A percentile compares a stretch with the other conserved stretches of the same genome.
Conservation (phyloP, 1,140 invertebrate species). For the Anastatus disparis region DNA sequence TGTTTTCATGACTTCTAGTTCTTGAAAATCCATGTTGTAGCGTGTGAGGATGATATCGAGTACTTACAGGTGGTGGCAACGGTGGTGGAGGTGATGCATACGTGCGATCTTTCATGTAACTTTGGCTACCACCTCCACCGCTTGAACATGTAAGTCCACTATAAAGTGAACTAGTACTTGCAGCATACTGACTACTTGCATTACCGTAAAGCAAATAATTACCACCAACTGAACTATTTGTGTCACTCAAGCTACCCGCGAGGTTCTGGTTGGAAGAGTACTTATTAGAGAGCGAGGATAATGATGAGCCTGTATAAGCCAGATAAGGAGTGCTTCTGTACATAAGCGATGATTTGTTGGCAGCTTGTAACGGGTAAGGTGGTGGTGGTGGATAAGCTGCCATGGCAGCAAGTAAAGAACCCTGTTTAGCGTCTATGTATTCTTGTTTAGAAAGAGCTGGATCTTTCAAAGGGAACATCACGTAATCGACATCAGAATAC, state of each 20-base stretch:
- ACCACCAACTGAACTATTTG: conserved; percentile 43
- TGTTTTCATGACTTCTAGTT: conserved; percentile 82
- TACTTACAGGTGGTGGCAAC: conserved; percentile 52
- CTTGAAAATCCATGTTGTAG: conserved; percentile 69
- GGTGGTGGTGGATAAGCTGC: conserved; percentile 70
- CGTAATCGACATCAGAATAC: conserved; percentile 89
- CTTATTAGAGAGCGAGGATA: conserved; percentile 71
- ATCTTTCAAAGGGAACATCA: conserved; percentile 89
- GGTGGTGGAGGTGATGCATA: conserved; percentile 24
- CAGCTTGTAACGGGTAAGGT: conserved; percentile 63
- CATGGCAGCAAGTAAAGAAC: conserved; percentile 73
- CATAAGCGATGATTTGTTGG: conserved; percentile 75
- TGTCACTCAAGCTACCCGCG: conserved; percentile 59
- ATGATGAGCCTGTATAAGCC: conserved; percentile 70
- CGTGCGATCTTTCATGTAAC: conserved; percentile 58
- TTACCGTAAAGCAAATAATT: conserved; percentile 54
- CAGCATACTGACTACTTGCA: conserved; percentile 60
- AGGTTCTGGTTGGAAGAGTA: conserved; percentile 82
- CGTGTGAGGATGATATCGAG: conserved; percentile 63
- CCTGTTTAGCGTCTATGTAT: conserved; percentile 87
- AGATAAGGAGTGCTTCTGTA: conserved; percentile 84
- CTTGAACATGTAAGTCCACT: conserved; percentile 66
- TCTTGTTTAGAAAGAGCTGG: conserved; percentile 89
- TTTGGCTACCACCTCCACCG: conserved; percentile 54
- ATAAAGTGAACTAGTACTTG: conserved; percentile 65